Conservation (phyloP, 2,888 invertebrate genomes). For the Xanthia togata region DNA sequence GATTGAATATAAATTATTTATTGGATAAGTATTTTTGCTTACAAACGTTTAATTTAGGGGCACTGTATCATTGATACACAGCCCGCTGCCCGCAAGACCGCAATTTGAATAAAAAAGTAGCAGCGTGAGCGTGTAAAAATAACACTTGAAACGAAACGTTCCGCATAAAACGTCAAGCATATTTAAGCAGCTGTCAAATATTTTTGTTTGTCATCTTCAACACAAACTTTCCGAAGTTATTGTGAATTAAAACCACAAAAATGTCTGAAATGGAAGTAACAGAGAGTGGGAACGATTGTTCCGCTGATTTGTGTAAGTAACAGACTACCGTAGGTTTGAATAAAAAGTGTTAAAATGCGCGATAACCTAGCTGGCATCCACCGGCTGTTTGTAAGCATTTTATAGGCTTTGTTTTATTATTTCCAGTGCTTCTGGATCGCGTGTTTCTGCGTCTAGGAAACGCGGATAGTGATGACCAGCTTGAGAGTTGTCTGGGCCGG, state of each 20-base stretch:
- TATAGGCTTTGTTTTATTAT: constrained; percentile 33
- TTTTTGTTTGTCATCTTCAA: constrained; percentile 72
- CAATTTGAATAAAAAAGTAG: not conserved
- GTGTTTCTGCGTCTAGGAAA: constrained; percentile 97
- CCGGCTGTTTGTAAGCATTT: constrained; percentile 68
- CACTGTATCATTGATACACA: not conserved
- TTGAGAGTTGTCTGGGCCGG: constrained; percentile 94
- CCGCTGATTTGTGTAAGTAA: constrained; percentile 86
- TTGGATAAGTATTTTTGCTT: not conserved
- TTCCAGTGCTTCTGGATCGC: constrained; percentile 95
- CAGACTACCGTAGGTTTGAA: not conserved
- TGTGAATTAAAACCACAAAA: constrained; percentile 67
- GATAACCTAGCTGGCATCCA: constrained; percentile 52
- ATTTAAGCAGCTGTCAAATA: constrained; percentile 69
- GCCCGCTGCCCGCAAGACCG: not conserved
- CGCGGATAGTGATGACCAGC: constrained; percentile 96
- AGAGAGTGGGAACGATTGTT: constrained; percentile 82
- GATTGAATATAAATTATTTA: no score
- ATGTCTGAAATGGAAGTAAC: constrained; percentile 89
- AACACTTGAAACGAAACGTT: constrained; percentile 32
- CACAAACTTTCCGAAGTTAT: constrained; percentile 65
- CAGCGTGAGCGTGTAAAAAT: not conserved
- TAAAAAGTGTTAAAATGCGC: constrained; percentile 16
- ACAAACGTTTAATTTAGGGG: not conserved
- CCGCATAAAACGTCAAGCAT: constrained; percentile 40